Evolutionary conservation across 2,797 vertebrate genomes (phyloP).

Genomic region (Coregonus suidteri): DNA sequence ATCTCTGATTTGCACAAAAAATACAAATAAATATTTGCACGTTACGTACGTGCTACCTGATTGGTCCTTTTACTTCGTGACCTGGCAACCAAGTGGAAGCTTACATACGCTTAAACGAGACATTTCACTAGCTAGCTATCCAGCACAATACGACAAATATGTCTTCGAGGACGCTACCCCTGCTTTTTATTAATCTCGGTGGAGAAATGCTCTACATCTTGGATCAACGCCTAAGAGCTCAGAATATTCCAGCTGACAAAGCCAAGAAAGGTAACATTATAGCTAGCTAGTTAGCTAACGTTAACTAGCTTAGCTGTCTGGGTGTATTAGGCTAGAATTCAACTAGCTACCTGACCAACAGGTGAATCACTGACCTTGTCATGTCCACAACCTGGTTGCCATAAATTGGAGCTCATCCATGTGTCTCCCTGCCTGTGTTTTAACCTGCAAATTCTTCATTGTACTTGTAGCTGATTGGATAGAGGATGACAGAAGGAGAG

Average conservation of each 20-base stretch:
- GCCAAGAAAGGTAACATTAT: constrained; percentile 89
- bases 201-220: constrained; percentile 99
- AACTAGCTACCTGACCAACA: not conserved
- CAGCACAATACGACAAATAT: constrained; percentile 57
- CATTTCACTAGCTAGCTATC: not conserved
- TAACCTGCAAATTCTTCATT: constrained; percentile 54
- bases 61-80: constrained; percentile 72
- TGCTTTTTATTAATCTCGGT: constrained; percentile 96
- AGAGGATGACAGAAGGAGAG: constrained; percentile 95
- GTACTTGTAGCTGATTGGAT: constrained; percentile 92
- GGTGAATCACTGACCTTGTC: constrained; percentile 3
- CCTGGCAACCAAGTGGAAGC: constrained; percentile 77
- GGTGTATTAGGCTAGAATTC: not conserved
- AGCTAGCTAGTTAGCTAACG: constrained; percentile 43
- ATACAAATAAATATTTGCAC: not conserved
- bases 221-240: constrained; percentile 93
- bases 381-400: constrained; percentile 8
- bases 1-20: no score
- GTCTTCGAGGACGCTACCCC: constrained; percentile 88
- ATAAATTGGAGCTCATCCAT: constrained; percentile 25
- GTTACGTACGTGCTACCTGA: constrained; percentile 38
- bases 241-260: constrained; percentile 94
- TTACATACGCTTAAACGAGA: constrained; percentile 37
- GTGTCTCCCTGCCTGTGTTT: constrained; percentile 41
- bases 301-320: not conserved